These are phyloP conservation scores for Timandra comae DNA, from an alignment of 2,888 invertebrate species.

Conservation along the genomic window DNA sequence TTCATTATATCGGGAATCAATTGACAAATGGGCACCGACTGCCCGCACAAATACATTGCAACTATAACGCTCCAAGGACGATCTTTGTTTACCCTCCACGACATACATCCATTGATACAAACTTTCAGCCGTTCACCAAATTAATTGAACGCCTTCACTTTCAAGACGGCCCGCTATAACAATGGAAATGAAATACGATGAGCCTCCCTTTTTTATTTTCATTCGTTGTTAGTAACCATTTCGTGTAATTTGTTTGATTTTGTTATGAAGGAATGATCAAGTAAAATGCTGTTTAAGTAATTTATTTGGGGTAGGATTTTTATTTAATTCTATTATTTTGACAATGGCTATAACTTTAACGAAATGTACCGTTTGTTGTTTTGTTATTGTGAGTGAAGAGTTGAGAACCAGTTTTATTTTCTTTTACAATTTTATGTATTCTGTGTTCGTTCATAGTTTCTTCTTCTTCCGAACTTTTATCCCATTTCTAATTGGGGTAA, in stretches of 20 bases:
- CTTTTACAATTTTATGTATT: too few relatives aligned
- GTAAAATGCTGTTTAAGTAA: conserved; percentile 5
- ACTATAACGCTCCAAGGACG: conserved; percentile 18
- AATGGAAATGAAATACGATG: conserved; percentile 22
- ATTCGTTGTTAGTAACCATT: conserved; percentile 9
- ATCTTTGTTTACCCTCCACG: conserved; percentile 49
- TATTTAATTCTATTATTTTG: background rate
- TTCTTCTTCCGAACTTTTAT: too few relatives aligned
- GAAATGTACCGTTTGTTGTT: too few relatives aligned
- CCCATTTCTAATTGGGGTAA: too few relatives aligned
- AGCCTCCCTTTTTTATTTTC: conserved; percentile 17
- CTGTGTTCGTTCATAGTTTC: too few relatives aligned
- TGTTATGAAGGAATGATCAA: conserved; percentile 10
- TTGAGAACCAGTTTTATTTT: too few relatives aligned
- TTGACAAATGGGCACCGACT: conserved; percentile 63
- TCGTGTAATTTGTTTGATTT: conserved; percentile 9
- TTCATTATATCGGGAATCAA: conserved; percentile 75
- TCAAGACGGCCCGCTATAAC: conserved; percentile 23
- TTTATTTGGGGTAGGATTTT: background rate
- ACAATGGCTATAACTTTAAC: background rate
- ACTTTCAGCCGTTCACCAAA: conserved; percentile 32
- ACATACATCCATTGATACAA: conserved; percentile 30
- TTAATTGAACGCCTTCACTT: conserved; percentile 36
- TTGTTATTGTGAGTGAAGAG: too few relatives aligned
- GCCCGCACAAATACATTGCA: conserved; percentile 32